Evolutionary conservation across 2,797 vertebrate species (phyloP).

Genomic region (Denticeps clupeoides): DNA sequence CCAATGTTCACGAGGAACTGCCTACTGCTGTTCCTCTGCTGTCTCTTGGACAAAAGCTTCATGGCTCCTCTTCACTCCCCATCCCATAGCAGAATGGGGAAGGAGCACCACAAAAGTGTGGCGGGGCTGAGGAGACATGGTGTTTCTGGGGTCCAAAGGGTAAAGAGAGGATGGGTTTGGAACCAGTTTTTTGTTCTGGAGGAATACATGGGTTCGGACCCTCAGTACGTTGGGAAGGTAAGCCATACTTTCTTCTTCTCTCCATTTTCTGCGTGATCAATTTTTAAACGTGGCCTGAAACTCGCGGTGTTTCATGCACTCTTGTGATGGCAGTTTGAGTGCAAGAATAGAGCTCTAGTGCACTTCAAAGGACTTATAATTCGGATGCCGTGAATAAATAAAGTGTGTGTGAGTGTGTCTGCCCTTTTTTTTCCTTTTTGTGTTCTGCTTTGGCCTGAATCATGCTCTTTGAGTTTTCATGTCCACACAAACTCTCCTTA

Average conservation of each 20-base stretch:
- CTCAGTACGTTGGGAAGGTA: conserved; percentile 91
- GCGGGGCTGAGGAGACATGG: conserved; percentile 33
- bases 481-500: no score
- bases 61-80: conserved; percentile 59
- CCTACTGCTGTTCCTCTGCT: conserved; percentile 75
- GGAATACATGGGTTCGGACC: conserved; percentile 88
- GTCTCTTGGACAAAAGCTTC: conserved; percentile 79
- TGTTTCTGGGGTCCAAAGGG: conserved; percentile 55
- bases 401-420: background rate
- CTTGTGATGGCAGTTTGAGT: conserved; percentile 5
- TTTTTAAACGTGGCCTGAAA: conserved; percentile 1
- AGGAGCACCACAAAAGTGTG: conserved; percentile 40
- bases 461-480: no score
- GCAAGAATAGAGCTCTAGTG: conserved; percentile 3
- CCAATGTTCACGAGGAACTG: conserved; percentile 89
- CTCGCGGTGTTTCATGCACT: background rate
- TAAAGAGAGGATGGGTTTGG: conserved; percentile 91
- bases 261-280: background rate
- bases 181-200: conserved; percentile 94
- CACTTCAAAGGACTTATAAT: conserved; percentile 15
- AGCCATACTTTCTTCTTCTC: conserved; percentile 15
- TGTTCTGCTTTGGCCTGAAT: background rate
- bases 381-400: conserved; percentile 1
- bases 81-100: conserved; percentile 58
- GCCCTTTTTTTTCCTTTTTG: background rate